Conservation (phyloP, 2,113 vertebrate genomes). For the Ifrita kowaldi region DNA sequence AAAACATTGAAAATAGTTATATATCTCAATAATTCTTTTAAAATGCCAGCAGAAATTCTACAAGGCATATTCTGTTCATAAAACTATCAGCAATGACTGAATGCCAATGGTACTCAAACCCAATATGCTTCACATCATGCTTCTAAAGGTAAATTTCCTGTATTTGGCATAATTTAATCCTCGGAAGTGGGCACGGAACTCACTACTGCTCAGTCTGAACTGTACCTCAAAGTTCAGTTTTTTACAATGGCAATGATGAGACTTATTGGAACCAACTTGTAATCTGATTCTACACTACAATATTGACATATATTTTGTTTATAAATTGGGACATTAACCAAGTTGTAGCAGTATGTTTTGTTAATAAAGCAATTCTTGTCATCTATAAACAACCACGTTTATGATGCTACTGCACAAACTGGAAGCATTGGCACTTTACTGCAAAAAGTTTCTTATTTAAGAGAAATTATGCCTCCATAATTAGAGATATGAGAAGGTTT, state of each 20-base stretch:
- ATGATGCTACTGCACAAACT: background rate
- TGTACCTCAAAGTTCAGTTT: background rate
- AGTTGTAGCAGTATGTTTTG: background rate
- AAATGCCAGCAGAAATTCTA: background rate
- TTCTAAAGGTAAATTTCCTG: slow-evolving; percentile 14
- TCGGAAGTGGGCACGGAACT: background rate
- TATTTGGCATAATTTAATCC: slow-evolving; percentile 14
- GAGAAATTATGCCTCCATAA: background rate
- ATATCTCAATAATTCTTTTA: background rate
- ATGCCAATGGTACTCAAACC: background rate
- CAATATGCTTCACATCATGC: background rate
- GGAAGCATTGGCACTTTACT: background rate
- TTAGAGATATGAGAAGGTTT: background rate
- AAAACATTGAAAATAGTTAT: background rate
- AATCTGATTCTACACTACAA: background rate
- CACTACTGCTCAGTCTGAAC: background rate
- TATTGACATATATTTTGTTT: background rate
- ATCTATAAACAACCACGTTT: background rate
- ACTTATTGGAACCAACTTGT: background rate
- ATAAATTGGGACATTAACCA: background rate
- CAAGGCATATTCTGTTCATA: background rate
- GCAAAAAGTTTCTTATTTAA: background rate
- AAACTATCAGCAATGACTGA: background rate
- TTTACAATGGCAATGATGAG: background rate
- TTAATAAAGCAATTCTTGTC: background rate